These are phyloP conservation scores for Aphodius granarius DNA, from an alignment of 2,888 invertebrate genomes.

Conservation along the genomic window DNA sequence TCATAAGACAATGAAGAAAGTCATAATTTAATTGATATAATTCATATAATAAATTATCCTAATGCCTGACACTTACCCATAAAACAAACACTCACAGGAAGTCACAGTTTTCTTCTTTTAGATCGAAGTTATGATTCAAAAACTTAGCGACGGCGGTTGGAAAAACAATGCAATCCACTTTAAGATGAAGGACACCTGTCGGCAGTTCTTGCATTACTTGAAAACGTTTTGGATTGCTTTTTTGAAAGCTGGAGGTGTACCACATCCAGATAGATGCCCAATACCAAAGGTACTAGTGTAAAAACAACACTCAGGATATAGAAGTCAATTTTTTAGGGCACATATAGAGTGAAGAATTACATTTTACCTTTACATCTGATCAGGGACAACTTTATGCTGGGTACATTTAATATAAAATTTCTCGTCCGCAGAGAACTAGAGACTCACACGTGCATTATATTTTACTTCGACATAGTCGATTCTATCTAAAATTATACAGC, in stretches of 20 bases:
- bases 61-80: no score
- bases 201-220: slow-evolving; percentile 12
- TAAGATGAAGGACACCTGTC: slow-evolving; percentile 13
- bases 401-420: slow-evolving; percentile 28
- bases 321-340: slow-evolving; percentile 15
- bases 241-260: slow-evolving; percentile 15
- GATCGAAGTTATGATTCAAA: slow-evolving; percentile 12
- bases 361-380: slow-evolving; percentile 20
- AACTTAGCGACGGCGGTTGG: slow-evolving; percentile 24
- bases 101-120: background rate
- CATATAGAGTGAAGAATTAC: slow-evolving; percentile 20
- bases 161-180: slow-evolving; percentile 11
- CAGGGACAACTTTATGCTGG: slow-evolving; percentile 22
- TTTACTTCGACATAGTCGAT: slow-evolving; percentile 23
- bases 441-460: slow-evolving; percentile 20
- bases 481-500: background rate
- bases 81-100: no score
- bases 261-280: slow-evolving; percentile 22
- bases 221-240: slow-evolving; percentile 23
- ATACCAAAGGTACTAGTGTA: slow-evolving; percentile 7
- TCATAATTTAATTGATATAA: background rate
- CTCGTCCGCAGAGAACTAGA: slow-evolving; percentile 22
- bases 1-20: no score
- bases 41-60: no score
- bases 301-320: background rate